These are phyloP conservation scores for Syrmaticus mikado DNA, from an alignment of 2,113 vertebrate species.

Conservation along the genomic window DNA sequence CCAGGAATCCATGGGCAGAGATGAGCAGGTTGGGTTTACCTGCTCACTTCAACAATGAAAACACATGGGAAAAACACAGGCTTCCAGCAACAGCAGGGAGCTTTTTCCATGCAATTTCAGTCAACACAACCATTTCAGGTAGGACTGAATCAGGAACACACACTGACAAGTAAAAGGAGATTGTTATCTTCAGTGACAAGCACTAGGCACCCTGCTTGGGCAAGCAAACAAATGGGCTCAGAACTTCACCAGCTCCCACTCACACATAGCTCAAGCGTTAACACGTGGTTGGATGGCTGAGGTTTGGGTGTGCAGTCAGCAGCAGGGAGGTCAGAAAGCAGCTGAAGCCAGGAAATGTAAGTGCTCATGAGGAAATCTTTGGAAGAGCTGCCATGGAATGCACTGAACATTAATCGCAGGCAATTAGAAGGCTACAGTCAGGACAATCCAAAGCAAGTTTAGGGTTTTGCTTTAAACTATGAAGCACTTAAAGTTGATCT, in stretches of 20 bases:
- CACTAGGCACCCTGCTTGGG: background rate
- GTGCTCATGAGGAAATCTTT: background rate
- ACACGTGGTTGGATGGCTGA: background rate
- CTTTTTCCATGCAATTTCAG: background rate
- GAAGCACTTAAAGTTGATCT: background rate
- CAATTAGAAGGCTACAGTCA: background rate
- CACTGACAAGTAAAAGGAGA: background rate
- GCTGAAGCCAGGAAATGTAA: background rate
- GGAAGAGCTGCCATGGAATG: background rate
- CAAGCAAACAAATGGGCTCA: background rate
- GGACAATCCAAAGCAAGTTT: background rate
- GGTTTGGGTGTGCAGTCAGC: constrained; percentile 25
- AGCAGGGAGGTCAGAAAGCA: constrained; percentile 25
- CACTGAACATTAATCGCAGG: background rate
- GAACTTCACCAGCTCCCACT: constrained; percentile 6
- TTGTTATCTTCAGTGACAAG: background rate
- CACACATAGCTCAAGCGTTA: background rate
- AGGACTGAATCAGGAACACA: constrained; percentile 7
- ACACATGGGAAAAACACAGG: background rate
- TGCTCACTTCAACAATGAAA: background rate
- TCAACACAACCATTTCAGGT: background rate
- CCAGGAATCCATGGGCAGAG: background rate
- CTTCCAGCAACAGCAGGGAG: background rate
- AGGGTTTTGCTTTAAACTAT: background rate
- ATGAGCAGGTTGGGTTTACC: background rate